Evolutionary conservation across 2,113 vertebrate species (phyloP).

Genomic region (Megaleporinus macrocephalus): DNA sequence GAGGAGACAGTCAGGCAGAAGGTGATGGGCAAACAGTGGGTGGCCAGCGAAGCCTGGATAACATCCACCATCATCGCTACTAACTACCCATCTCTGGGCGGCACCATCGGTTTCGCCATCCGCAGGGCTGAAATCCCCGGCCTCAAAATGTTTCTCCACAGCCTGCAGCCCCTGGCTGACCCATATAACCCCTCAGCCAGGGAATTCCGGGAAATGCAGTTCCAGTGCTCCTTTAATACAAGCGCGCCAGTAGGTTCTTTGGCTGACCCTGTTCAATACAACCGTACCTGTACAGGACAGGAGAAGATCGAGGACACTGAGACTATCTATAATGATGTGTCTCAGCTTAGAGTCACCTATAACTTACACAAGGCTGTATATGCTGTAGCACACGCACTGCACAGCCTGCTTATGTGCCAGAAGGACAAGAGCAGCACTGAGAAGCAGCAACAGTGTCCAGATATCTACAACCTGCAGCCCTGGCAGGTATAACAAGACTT

Average conservation of each 20-base stretch:
- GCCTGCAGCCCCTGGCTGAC: conserved; percentile 42
- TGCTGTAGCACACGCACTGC: conserved; percentile 65
- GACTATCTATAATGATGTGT: conserved; percentile 65
- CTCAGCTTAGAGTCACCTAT: conserved; percentile 65
- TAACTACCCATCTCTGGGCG: conserved; percentile 54
- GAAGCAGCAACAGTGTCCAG: conserved; percentile 50
- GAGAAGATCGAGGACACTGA: conserved; percentile 58
- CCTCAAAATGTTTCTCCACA: conserved; percentile 56
- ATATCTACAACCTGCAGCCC: conserved; percentile 59
- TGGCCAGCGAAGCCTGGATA: conserved; percentile 68
- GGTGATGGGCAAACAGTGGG: conserved; percentile 62
- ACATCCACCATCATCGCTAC: conserved; percentile 61
- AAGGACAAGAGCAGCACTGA: conserved; percentile 25
- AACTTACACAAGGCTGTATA: conserved; percentile 69
- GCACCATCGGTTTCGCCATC: conserved; percentile 63
- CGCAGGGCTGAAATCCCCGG: conserved; percentile 54
- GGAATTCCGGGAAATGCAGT: conserved; percentile 64
- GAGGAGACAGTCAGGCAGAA: conserved; percentile 63
- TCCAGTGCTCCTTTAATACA: conserved; percentile 58
- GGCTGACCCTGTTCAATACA: conserved; percentile 32
- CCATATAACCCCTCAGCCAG: conserved; percentile 57
- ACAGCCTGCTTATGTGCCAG: conserved; percentile 61
- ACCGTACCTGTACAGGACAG: conserved; percentile 61
- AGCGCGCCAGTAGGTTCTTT: conserved; percentile 35
- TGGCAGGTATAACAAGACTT: conserved; percentile 61